These are phyloP conservation scores for Belgica antarctica DNA, from an alignment of 2,888 invertebrate species.

Conservation along the genomic window DNA sequence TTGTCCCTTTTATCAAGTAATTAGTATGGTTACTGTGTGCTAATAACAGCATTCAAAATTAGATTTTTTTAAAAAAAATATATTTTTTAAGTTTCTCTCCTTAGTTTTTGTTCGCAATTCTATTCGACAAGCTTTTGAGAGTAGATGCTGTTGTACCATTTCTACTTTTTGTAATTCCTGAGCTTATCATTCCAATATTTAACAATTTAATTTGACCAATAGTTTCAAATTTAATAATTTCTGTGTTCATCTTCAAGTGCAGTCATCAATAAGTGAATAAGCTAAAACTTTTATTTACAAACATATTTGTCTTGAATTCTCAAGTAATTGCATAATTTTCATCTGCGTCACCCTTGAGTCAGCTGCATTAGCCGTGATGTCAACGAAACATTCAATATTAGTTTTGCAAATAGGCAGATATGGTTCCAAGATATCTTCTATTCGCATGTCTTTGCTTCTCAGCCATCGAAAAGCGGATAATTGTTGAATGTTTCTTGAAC, in stretches of 20 bases:
- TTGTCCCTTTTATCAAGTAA: too few species aligned
- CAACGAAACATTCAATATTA: constrained; percentile 4
- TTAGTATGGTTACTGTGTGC: not conserved
- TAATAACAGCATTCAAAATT: constrained; percentile 1
- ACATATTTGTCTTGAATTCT: not conserved
- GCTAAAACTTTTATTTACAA: constrained; percentile 16
- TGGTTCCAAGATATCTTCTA: constrained; percentile 35
- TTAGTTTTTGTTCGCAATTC: not conserved
- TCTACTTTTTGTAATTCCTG: not conserved
- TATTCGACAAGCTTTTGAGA: not conserved
- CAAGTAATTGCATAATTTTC: not conserved
- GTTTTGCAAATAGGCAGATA: constrained; percentile 15
- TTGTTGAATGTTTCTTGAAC: constrained; percentile 15
- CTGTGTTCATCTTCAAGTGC: not conserved
- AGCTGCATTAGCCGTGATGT: not conserved
- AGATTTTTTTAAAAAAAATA: too few species aligned
- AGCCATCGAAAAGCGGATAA: not conserved
- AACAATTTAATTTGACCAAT: not conserved
- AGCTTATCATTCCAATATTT: constrained; percentile 21
- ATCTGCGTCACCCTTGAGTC: not conserved
- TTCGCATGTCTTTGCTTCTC: not conserved
- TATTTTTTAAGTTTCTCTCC: not conserved
- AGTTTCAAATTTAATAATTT: constrained; percentile 14
- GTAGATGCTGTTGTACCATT: not conserved
- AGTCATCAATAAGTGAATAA: constrained; percentile 31